Evolutionary conservation across 2,888 invertebrate genomes (phyloP).

Genomic region (Thymelicus sylvestris): DNA sequence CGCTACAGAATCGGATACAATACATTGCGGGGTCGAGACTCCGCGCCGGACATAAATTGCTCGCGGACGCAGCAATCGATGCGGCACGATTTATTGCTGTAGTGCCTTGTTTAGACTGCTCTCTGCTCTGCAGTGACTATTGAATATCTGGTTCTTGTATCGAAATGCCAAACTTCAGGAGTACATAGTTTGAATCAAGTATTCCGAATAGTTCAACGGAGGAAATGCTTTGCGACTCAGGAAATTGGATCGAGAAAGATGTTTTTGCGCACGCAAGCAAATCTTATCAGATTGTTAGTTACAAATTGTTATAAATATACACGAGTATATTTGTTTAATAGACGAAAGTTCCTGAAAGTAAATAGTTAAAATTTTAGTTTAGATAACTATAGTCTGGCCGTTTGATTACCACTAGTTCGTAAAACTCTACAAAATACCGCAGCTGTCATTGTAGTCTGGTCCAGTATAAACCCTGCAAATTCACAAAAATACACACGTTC

Average conservation of each 20-base stretch:
- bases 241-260: slow-evolving; percentile 14
- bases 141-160: slow-evolving; percentile 29
- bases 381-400: no score
- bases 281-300: no score
- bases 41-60: slow-evolving; percentile 64
- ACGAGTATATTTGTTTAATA: no score
- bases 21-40: slow-evolving; percentile 64
- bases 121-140: slow-evolving; percentile 39
- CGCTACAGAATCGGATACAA: slow-evolving; percentile 65
- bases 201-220: slow-evolving; percentile 12
- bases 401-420: no score
- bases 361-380: no score
- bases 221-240: slow-evolving; percentile 11
- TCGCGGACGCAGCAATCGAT: slow-evolving; percentile 64
- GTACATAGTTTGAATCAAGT: slow-evolving; percentile 28
- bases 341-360: no score
- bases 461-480: no score
- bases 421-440: no score
- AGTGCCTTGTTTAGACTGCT: slow-evolving; percentile 42
- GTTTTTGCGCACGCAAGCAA: neutral
- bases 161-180: slow-evolving; percentile 28
- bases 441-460: no score
- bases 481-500: no score
- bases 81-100: slow-evolving; percentile 51
- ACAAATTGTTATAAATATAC: no score